A percentile compares a stretch with the other conserved stretches of the same genome.
These are phyloP conservation scores for Daktulosphaira vitifoliae DNA, from an alignment of 1,140 invertebrate genomes.

Conservation along the genomic window DNA sequence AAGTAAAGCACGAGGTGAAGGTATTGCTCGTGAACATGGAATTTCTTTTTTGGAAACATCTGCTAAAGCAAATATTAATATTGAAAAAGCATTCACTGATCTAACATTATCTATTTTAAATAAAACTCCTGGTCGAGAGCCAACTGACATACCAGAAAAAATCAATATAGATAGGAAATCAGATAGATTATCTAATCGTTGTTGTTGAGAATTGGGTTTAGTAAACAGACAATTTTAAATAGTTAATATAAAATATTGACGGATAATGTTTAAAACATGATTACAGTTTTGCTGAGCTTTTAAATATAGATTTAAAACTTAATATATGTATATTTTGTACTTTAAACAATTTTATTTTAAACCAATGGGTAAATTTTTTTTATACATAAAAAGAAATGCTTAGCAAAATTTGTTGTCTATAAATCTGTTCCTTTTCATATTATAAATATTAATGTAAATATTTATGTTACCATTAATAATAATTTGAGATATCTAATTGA, in stretches of 20 bases:
- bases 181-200: slow-evolving; percentile 36
- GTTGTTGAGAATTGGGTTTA: slow-evolving; percentile 36
- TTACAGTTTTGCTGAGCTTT: slow-evolving; percentile 7
- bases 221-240: slow-evolving; percentile 27
- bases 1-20: slow-evolving; percentile 77
- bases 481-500: slow-evolving; percentile 22
- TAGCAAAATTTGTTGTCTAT: slow-evolving; percentile 24
- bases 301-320: neutral
- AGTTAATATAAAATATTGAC: slow-evolving; percentile 17
- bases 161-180: slow-evolving; percentile 45
- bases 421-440: slow-evolving; percentile 26
- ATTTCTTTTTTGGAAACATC: slow-evolving; percentile 99
- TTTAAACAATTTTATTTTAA: neutral
- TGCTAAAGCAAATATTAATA: slow-evolving; percentile 96
- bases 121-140: slow-evolving; percentile 63
- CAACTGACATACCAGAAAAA: slow-evolving; percentile 56
- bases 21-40: slow-evolving; percentile 93
- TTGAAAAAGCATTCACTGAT: slow-evolving; percentile 94
- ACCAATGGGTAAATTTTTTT: neutral
- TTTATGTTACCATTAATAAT: slow-evolving; percentile 35
- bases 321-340: neutral
- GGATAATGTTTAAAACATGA: slow-evolving; percentile 5
- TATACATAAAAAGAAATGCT: neutral
- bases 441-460: slow-evolving; percentile 34
- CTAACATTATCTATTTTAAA: slow-evolving; percentile 92